Evolutionary conservation across 2,888 invertebrate species (phyloP), one percentile per base, ranked within the genome.

Genomic region (Chamaedrilus cognettii): DNA sequence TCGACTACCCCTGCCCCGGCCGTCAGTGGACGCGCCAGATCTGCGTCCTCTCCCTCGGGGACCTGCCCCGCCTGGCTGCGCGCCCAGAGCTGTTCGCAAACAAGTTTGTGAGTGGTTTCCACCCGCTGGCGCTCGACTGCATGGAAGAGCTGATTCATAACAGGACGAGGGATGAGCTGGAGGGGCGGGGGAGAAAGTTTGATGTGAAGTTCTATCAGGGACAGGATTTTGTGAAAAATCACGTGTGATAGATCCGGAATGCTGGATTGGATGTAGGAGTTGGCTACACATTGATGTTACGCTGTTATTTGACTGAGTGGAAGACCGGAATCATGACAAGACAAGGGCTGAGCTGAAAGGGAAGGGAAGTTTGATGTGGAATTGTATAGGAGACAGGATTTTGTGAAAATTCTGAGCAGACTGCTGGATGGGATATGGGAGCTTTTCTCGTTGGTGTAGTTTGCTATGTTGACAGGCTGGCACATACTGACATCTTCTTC

Each of bases 81-180:
- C 19, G 55, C 7, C 55, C 55, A 19, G 55, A 52, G 26, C 26
- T 52, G 7, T 52, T 52, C 26, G 55, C 55, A 15, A 52, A 52
- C 26, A 52, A 52, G 26, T 52, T 52, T 52, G 23, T 23, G 26
- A 7, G 7, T 19, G 28, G 28, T 19, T 52, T 23, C 26, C 55
- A 52, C 19, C 55, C 19, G 15, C 23, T 23, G 55, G n/a, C 62
- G 23, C 74, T 79, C 1, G 74, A 77, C 34, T 82, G 82, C 65
- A 63, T 81, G 70, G 77, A 78, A 55, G 76, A 78, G 56, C 55
- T 77, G 15, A 68, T 70, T 50, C 75, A 69, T 58, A 78, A 76
- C 55, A 69, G 71, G 32, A 77, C 77, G 31, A 65, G 75, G 23
- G n/a, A 1, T 3, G 51, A 52, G 26, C 19, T 62, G 34, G 30